Evolutionary conservation across 2,888 invertebrate species (phyloP), one percentile per base, ranked within the genome.

Genomic region (Melanotus villosus): DNA sequence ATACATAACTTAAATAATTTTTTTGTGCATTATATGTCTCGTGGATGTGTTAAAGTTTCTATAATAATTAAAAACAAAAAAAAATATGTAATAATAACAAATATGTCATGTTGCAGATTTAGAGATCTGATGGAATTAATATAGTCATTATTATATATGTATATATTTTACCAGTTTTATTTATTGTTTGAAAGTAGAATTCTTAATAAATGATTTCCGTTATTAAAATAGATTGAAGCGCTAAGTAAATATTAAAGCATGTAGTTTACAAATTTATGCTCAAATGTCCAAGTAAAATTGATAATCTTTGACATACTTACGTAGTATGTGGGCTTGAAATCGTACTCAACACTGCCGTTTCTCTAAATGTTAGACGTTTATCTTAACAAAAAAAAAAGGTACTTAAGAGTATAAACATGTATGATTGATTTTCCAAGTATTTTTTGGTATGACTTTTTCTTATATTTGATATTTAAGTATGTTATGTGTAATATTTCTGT

Each of bases 261-360:
- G 57, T 68, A 68, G 63, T 68, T 60, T 38, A 63, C 57, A 68
- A 68, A 57, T 56, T 68, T 78, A 74, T 73, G 80, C 80, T 80
- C 80, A 80, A 80, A 76, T 79, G 79, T 79, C 78, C 80, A 78
- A 76, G 67, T 74, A 72, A 72, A 70, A 72, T 74, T 66, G 64
- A 73, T 73, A 73, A 75, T 77, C 76, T 76, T 75, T 62, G 62
- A 72, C 72, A 67, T 71, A 70, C 66, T 68, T 68, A 50, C 54
- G 52, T 76, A 72, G 76, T 76, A 79, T 78, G 76, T 78, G 81
- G 80, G 81, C 80, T 80, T 82, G 77, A 79, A 80, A 71, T 73
- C 80, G 78, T 80, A 80, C 80, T 80, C 76, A 82, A 81, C 82
- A 83, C 83, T 82, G 82, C 82, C 82, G 81, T 80, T 80, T 73